Percentiles rank a stretch among this genome's conserved stretches.
These are phyloP conservation scores for Punctoribates punctum DNA, from an alignment of 2,888 invertebrate genomes.

Conservation along the genomic window DNA sequence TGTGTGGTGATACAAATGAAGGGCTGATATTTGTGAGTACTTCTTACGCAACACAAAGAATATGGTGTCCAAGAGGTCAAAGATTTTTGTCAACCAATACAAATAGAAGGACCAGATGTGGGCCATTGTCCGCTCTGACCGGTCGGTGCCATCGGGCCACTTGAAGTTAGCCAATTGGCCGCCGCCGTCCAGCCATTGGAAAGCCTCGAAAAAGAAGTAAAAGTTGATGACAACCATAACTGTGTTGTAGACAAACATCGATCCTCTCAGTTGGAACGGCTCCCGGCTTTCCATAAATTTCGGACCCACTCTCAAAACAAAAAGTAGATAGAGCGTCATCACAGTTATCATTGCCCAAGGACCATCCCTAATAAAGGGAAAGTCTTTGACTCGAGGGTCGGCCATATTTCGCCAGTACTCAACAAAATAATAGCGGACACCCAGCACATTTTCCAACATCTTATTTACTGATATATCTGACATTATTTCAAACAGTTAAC, in stretches of 20 bases:
- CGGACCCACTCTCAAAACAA: too few species aligned
- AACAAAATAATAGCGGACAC: too few species aligned
- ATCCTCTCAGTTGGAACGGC: slow-evolving; percentile 32
- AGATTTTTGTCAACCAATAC: slow-evolving; percentile 42
- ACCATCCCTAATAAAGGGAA: too few species aligned
- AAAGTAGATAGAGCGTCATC: too few species aligned
- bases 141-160: neutral
- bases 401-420: too few species aligned
- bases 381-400: too few species aligned
- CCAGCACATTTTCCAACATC: too few species aligned
- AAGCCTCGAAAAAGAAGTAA: slow-evolving; percentile 32
- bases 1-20: slow-evolving; percentile 42
- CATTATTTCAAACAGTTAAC: too few species aligned
- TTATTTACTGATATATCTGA: too few species aligned
- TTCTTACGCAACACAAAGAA: slow-evolving; percentile 44
- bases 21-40: slow-evolving; percentile 26
- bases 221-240: slow-evolving; percentile 39
- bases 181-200: slow-evolving; percentile 26
- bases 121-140: neutral
- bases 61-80: slow-evolving; percentile 42
- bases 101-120: slow-evolving; percentile 38
- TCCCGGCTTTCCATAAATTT: neutral
- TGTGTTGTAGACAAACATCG: slow-evolving; percentile 40
- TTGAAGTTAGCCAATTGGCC: slow-evolving; percentile 25
- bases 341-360: too few species aligned